Evolutionary conservation across 1,140 invertebrate species (phyloP), one percentile per base, ranked within the genome.

Genomic region (Brachystomella parvula): DNA sequence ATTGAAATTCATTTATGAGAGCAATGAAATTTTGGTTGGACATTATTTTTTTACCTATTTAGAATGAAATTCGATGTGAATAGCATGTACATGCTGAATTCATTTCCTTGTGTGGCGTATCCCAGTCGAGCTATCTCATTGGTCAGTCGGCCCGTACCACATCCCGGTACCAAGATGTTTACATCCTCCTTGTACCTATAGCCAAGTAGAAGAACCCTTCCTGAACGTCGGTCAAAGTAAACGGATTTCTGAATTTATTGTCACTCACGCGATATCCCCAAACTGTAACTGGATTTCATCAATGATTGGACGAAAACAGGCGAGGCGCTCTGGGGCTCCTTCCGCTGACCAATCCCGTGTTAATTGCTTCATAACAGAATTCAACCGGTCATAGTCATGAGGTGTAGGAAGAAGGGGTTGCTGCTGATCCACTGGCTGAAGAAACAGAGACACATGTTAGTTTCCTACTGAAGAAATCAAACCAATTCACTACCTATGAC

Each of bases 11-110:
- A 29, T 21, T 21, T 63, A 30, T 28, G 35, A 39, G 19, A 26
- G 3, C 3, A 62, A 62, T 39, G 24, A 28, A 62, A 35, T 60
- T 44, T 17, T 31, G 24, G 2, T 15, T 32, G 29, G 63, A 63
- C 9, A 67, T 33, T 61, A 32, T 24, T 61, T 53, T 71, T 73
- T 75, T 75, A 94, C 83, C 88, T 87, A 79, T 98, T 98, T 19
- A 98, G 80, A 57, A 98, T 86, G 80, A 95, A 98, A 79, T 96
- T 94, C 28, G 94, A 96, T 0, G 92, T 89, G 74, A 98, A 90
- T 1, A 98, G 79, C 96, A 99, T 98, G 76, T 95, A 64, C 39
- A 63, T 49, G 29, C 47, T 63, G 79, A 94, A 97, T 80, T 98
- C 96, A 77, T 98, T 98, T 67, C 95, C 96, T 80, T 98, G 90